Evolutionary conservation across 2,113 vertebrate genomes (phyloP).

Genomic region (Rhabdomys dilectus): DNA sequence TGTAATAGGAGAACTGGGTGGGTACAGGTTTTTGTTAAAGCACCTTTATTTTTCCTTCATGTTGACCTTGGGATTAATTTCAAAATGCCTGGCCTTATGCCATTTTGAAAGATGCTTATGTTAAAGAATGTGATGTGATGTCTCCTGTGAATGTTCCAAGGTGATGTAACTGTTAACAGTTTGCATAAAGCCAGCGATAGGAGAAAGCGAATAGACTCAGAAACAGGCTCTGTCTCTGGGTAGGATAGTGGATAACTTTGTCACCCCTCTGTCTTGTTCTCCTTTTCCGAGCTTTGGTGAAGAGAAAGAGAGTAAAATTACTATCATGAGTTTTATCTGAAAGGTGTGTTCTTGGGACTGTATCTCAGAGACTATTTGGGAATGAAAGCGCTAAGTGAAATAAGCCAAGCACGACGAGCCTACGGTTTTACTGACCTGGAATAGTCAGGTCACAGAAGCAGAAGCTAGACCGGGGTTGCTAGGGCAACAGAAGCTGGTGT

Average conservation of each 20-base stretch:
- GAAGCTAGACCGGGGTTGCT: neutral
- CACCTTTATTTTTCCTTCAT: slow-evolving; percentile 33
- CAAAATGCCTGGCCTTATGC: neutral
- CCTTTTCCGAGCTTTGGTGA: neutral
- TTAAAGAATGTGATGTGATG: neutral
- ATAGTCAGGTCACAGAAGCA: neutral
- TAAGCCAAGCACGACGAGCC: neutral
- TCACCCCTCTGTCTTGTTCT: neutral
- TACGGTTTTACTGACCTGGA: neutral
- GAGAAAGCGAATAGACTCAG: neutral
- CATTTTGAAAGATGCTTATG: neutral
- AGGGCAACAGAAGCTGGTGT: neutral
- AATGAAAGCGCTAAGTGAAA: slow-evolving; percentile 10
- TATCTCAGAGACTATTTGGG: neutral
- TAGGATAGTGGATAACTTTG: neutral
- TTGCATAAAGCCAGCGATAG: neutral
- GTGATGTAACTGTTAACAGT: neutral
- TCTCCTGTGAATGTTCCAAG: neutral
- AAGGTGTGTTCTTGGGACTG: neutral
- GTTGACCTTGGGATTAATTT: slow-evolving; percentile 54
- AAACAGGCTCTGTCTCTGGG: neutral
- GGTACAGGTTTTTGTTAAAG: slow-evolving; percentile 29
- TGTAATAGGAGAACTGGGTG: neutral
- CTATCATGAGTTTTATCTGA: slow-evolving; percentile 1
- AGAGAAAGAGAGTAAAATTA: neutral